phyloP scores from a whole-genome alignment of 2,113 vertebrate species.

The Amazona vittata region DNA sequence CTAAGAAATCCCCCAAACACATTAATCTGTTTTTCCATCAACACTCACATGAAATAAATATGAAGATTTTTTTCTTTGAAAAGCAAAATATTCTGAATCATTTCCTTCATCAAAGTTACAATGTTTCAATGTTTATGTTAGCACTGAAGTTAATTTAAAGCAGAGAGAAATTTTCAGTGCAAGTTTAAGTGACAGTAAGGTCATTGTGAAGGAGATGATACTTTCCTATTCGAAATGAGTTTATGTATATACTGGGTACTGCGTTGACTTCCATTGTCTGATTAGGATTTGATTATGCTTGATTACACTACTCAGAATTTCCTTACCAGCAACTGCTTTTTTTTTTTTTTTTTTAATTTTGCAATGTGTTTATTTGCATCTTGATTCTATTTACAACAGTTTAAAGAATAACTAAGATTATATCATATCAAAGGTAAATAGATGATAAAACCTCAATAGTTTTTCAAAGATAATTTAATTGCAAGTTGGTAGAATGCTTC shows the following conservation, averaged over 20 bases:
- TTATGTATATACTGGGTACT: not conserved
- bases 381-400: not conserved
- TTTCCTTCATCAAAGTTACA: not conserved
- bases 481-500: not conserved
- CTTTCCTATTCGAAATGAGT: not conserved
- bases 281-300: conserved; percentile 11
- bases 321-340: not conserved
- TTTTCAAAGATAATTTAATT: not conserved
- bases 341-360: not conserved
- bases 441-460: not conserved
- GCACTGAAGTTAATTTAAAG: not conserved
- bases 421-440: not conserved
- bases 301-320: not conserved
- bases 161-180: not conserved
- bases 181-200: not conserved
- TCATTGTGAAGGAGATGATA: not conserved
- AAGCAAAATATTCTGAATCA: not conserved
- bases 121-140: not conserved
- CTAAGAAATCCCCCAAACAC: not conserved
- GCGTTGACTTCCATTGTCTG: not conserved
- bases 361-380: not conserved
- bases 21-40: not conserved
- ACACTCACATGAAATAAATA: not conserved
- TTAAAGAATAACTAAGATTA: not conserved
- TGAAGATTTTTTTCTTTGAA: not conserved